Evolutionary conservation across 2,888 invertebrate genomes (phyloP).

Genomic region (Chorisops tibialis): DNA sequence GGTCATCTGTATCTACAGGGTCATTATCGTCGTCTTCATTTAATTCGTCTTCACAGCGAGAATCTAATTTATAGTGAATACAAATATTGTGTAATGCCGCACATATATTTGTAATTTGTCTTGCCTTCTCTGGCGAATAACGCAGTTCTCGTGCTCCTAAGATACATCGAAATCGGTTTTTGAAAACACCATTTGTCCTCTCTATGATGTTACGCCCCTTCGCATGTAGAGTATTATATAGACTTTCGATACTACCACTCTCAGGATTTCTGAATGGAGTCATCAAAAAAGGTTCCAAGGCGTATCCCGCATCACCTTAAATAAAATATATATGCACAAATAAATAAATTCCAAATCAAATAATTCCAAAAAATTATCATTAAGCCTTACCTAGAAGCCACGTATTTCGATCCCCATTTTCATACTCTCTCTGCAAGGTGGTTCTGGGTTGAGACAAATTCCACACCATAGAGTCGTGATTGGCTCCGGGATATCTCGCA

Average conservation of each 20-base stretch:
- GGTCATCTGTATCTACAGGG: too few species aligned
- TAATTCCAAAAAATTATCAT: background rate
- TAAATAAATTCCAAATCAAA: background rate
- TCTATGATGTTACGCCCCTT: constrained; percentile 19
- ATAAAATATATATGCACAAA: background rate
- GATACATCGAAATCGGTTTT: constrained; percentile 23
- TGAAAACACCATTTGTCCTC: constrained; percentile 23
- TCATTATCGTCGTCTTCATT: too few species aligned
- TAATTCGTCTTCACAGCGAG: too few species aligned
- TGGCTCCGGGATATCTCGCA: background rate
- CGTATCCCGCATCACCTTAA: constrained; percentile 26
- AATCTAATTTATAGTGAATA: background rate
- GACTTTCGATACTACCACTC: background rate
- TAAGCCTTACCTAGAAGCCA: constrained; percentile 3
- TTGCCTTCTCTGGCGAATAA: constrained; percentile 21
- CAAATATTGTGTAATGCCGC: constrained; percentile 27
- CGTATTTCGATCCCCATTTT: constrained; percentile 2
- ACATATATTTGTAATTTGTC: constrained; percentile 25
- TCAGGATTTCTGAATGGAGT: constrained; percentile 16
- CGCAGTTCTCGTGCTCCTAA: constrained; percentile 12
- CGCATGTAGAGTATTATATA: constrained; percentile 22
- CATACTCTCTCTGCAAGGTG: background rate
- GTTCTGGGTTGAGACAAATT: background rate
- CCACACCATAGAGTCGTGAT: background rate
- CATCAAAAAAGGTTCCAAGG: constrained; percentile 28